phyloP scores from a whole-genome alignment of 2,797 vertebrate genomes.

The Pseudocheirus occidentalis region DNA sequence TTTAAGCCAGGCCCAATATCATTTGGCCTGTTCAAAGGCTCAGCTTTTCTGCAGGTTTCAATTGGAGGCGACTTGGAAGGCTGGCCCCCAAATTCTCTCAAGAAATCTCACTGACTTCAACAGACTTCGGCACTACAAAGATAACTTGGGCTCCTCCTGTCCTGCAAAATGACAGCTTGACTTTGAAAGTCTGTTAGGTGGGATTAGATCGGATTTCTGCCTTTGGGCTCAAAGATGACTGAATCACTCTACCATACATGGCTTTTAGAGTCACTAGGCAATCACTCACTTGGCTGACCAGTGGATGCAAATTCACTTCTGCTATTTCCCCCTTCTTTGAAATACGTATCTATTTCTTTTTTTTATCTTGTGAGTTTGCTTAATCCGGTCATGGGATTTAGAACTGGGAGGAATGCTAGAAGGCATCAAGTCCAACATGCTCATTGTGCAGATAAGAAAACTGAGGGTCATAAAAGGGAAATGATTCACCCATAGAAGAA shows the following conservation, averaged over 20 bases:
- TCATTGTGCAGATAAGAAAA: neutral
- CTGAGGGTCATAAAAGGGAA: neutral
- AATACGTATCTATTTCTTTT: neutral
- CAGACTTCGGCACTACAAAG: conserved; percentile 86
- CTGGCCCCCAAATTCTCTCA: conserved; percentile 90
- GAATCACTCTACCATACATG: conserved; percentile 36
- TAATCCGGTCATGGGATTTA: conserved; percentile 24
- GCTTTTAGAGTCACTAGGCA: conserved; percentile 9
- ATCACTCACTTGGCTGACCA: conserved; percentile 26
- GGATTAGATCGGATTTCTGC: conserved; percentile 83
- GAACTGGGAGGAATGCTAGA: neutral
- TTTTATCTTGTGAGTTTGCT: neutral
- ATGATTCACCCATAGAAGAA: neutral
- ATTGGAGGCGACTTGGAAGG: conserved; percentile 89
- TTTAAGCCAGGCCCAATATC: conserved; percentile 85
- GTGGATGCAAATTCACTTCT: conserved; percentile 43
- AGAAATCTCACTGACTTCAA: conserved; percentile 89
- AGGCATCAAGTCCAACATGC: neutral
- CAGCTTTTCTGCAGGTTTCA: conserved; percentile 81
- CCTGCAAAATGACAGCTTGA: conserved; percentile 83
- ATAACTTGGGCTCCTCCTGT: conserved; percentile 83
- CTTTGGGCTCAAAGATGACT: conserved; percentile 74
- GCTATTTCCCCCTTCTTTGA: neutral
- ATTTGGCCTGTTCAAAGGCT: conserved; percentile 85
- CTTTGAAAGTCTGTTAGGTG: conserved; percentile 86